Conservation (phyloP, 2,113 vertebrate species). For the Verasper variegatus region DNA sequence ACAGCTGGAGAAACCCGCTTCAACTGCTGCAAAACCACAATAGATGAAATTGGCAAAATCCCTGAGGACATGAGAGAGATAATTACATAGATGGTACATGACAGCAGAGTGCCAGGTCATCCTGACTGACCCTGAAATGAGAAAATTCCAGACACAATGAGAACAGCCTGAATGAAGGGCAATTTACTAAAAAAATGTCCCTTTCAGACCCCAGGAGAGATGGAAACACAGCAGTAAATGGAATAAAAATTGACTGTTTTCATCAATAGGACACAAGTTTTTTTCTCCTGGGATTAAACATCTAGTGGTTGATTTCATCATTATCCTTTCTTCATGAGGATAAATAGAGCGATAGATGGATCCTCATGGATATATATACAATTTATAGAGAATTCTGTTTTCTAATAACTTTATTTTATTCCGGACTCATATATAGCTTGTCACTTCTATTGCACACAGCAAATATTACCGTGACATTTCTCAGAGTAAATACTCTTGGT, state of each 20-base stretch:
- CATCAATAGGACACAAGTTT: not conserved
- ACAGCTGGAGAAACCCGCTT: not conserved
- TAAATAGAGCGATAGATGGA: not conserved
- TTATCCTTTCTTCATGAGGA: not conserved
- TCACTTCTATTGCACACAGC: not conserved
- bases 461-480: not conserved
- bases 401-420: not conserved
- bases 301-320: not conserved
- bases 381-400: not conserved
- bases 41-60: not conserved
- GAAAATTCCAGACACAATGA: not conserved
- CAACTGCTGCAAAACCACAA: not conserved
- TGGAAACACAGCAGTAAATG: not conserved
- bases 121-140: constrained; percentile 9
- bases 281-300: not conserved
- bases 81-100: not conserved
- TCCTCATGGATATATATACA: not conserved
- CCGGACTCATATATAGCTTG: not conserved
- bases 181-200: not conserved
- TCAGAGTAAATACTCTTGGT: not conserved
- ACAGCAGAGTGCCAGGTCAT: not conserved
- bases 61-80: not conserved
- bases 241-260: not conserved
- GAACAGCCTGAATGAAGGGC: not conserved
- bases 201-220: not conserved